Conservation (phyloP, 1,140 invertebrate genomes). For the Hestina assimilis region DNA sequence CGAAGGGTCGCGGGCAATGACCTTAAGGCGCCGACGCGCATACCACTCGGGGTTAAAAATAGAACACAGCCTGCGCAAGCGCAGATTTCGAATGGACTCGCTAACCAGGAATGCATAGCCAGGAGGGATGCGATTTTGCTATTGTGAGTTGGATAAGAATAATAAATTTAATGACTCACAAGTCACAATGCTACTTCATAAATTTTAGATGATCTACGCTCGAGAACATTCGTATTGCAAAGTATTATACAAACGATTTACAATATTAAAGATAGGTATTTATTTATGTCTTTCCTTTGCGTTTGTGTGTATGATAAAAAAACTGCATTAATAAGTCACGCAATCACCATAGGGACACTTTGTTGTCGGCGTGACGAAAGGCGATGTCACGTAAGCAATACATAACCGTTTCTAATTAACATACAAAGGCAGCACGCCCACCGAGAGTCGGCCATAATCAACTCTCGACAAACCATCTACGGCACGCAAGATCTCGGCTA, state of each 20-base stretch:
- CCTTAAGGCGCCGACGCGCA: slow-evolving; percentile 44
- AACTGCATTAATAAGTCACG: slow-evolving; percentile 30
- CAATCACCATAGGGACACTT: slow-evolving; percentile 26
- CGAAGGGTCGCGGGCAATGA: slow-evolving; percentile 38
- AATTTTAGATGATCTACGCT: background rate
- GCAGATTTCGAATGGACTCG: slow-evolving; percentile 27
- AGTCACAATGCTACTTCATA: background rate
- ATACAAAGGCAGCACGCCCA: slow-evolving; percentile 49
- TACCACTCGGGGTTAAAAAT: slow-evolving; percentile 50
- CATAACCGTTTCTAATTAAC: slow-evolving; percentile 41
- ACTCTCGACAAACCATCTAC: slow-evolving; percentile 25
- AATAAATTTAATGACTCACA: background rate
- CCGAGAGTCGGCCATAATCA: slow-evolving; percentile 18
- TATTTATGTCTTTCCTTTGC: background rate
- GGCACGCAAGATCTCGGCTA: slow-evolving; percentile 14
- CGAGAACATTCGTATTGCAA: background rate
- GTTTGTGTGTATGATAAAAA: too few relatives aligned
- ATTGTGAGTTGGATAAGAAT: background rate
- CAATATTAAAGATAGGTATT: background rate
- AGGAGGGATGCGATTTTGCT: background rate
- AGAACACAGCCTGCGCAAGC: slow-evolving; percentile 37
- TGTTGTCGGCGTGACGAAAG: slow-evolving; percentile 28
- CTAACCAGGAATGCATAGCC: slow-evolving; percentile 30
- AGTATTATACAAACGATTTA: background rate
- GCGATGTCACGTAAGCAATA: slow-evolving; percentile 36